These are phyloP conservation scores for Proisotoma minuta DNA, from an alignment of 2,888 invertebrate genomes.

Conservation along the genomic window DNA sequence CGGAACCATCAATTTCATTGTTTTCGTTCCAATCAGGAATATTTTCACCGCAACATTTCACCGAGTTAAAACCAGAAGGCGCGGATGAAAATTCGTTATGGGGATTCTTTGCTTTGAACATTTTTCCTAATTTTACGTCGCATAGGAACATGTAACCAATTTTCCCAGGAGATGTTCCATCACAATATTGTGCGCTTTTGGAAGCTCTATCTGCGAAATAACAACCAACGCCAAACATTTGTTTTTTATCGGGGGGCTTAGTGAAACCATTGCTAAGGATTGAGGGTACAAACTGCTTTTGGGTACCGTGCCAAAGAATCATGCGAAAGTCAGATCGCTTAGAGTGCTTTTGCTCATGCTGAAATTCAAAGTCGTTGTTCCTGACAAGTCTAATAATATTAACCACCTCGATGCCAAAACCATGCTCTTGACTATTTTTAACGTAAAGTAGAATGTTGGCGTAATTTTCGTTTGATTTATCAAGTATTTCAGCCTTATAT, in stretches of 20 bases:
- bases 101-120: slow-evolving; percentile 12
- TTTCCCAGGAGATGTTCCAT: neutral
- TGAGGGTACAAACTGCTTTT: neutral
- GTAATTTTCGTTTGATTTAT: neutral
- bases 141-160: slow-evolving; percentile 24
- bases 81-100: neutral
- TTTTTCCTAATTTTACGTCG: slow-evolving; percentile 25
- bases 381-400: neutral
- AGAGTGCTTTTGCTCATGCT: no score
- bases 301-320: slow-evolving; percentile 30
- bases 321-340: no score
- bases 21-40: slow-evolving; percentile 11
- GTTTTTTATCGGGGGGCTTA: neutral
- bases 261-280: slow-evolving; percentile 23
- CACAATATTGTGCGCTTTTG: slow-evolving; percentile 26
- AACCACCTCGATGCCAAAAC: neutral
- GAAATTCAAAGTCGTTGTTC: neutral
- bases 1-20: neutral
- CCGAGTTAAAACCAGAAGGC: slow-evolving; percentile 1
- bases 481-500: neutral
- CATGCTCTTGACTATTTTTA: neutral
- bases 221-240: slow-evolving; percentile 2
- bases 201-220: slow-evolving; percentile 26
- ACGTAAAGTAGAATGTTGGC: neutral
- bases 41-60: slow-evolving; percentile 12